Evolutionary conservation across 1,140 invertebrate genomes (phyloP).

Genomic region (Pemphigus obesinymphae): DNA sequence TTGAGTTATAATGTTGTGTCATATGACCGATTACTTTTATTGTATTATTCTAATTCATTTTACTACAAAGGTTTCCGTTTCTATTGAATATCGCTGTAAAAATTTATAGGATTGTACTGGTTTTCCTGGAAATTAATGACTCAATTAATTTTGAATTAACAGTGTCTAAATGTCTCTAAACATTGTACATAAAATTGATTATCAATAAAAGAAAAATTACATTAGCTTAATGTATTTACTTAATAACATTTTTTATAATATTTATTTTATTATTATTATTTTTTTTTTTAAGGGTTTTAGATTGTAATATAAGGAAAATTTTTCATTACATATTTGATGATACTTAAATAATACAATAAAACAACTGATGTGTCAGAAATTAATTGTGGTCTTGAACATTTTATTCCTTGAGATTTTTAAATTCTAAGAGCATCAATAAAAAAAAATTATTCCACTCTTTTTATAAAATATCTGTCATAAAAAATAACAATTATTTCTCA

Average conservation of each 20-base stretch:
- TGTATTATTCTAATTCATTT: conserved; percentile 4
- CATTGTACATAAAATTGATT: conserved; percentile 20
- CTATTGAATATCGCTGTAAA: conserved; percentile 24
- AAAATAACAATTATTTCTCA: too few species aligned
- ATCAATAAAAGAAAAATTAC: conserved; percentile 26
- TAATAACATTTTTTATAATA: conserved; percentile 37
- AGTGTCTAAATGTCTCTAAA: neutral
- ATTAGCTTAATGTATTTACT: conserved; percentile 39
- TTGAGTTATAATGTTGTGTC: neutral
- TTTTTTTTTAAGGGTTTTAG: conserved; percentile 34
- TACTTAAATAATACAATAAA: conserved; percentile 32
- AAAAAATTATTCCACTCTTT: too few species aligned
- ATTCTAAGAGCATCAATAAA: too few species aligned
- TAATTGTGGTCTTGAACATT: neutral
- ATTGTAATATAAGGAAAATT: conserved; percentile 32
- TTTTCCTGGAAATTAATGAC: conserved; percentile 4
- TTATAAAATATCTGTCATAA: too few species aligned
- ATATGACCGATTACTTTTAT: neutral
- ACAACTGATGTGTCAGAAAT: conserved; percentile 7
- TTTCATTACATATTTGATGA: conserved; percentile 23
- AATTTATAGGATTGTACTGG: conserved; percentile 19
- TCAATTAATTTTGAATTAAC: neutral
- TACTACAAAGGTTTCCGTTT: conserved; percentile 18
- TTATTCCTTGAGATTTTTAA: neutral
- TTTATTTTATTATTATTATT: conserved; percentile 18